A percentile compares a stretch with the other conserved stretches of the same genome.
These are phyloP conservation scores for Blennius ocellaris DNA, from an alignment of 2,113 vertebrate species.

Conservation along the genomic window DNA sequence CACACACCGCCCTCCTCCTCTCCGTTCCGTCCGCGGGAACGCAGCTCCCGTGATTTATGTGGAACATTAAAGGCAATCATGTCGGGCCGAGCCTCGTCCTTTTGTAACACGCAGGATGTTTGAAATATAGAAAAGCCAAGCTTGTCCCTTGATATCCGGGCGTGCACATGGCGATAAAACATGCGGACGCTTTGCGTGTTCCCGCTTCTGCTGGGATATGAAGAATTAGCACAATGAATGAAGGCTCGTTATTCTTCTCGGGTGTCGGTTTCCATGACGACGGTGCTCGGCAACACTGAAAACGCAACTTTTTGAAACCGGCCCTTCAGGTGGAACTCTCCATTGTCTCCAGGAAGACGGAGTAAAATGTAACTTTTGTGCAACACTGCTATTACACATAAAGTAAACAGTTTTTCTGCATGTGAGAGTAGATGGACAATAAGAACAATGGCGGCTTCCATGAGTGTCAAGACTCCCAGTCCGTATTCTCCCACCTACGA, in stretches of 20 bases:
- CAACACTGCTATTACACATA: too few species aligned
- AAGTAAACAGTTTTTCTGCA: too few species aligned
- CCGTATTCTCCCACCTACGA: too few species aligned
- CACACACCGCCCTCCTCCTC: slow-evolving; percentile 18
- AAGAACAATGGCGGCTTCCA: too few species aligned
- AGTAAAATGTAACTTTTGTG: too few species aligned
- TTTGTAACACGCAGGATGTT: slow-evolving; percentile 64
- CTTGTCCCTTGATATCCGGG: slow-evolving; percentile 54
- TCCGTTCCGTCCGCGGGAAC: not conserved
- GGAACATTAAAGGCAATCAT: slow-evolving; percentile 83
- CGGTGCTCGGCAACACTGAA: too few species aligned
- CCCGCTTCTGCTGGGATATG: slow-evolving; percentile 43
- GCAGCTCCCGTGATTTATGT: slow-evolving; percentile 74
- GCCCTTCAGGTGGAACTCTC: too few species aligned
- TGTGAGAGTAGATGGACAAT: too few species aligned
- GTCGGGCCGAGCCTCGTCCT: slow-evolving; percentile 66
- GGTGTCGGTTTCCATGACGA: too few species aligned
- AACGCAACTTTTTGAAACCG: too few species aligned
- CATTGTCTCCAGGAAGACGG: too few species aligned
- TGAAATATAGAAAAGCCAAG: slow-evolving; percentile 75
- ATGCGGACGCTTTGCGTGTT: slow-evolving; percentile 25
- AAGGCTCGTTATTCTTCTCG: not conserved
- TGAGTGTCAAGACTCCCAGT: too few species aligned
- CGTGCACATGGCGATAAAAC: slow-evolving; percentile 14
- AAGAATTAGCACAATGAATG: slow-evolving; percentile 53